A percentile compares a stretch with the other conserved stretches of the same genome.
These are phyloP conservation scores for Passer montanus DNA, from an alignment of 2,113 vertebrate species.

Conservation along the genomic window DNA sequence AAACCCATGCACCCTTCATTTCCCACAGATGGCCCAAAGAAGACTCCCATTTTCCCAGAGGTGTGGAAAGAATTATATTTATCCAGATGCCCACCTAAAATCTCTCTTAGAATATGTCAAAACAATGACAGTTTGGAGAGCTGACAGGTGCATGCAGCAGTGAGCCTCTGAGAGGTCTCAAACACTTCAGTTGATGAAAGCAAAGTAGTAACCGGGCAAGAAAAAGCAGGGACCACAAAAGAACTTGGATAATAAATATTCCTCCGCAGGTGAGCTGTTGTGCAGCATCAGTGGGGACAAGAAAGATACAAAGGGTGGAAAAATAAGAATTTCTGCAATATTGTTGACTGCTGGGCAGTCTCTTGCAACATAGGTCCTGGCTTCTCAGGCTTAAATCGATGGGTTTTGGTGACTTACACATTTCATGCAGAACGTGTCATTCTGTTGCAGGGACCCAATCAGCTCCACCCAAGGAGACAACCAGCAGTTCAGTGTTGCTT, in stretches of 20 bases:
- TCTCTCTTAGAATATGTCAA: background rate
- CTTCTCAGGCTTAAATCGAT: background rate
- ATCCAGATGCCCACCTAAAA: background rate
- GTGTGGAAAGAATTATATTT: background rate
- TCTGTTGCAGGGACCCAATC: background rate
- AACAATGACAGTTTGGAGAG: background rate
- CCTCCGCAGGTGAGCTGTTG: rapidly evolving
- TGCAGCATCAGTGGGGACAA: background rate
- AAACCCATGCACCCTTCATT: background rate
- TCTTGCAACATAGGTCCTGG: background rate
- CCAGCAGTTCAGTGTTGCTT: background rate
- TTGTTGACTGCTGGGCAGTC: background rate
- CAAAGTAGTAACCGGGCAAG: rapidly evolving
- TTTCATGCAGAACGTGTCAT: background rate
- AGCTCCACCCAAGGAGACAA: background rate
- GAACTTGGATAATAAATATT: background rate
- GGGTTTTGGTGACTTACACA: background rate
- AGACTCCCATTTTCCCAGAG: background rate
- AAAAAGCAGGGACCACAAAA: background rate
- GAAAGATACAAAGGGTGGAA: background rate
- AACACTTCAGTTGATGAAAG: background rate
- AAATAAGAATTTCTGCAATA: background rate
- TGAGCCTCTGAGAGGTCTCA: background rate
- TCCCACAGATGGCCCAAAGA: background rate
- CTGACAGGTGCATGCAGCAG: background rate